Conservation (phyloP, 1,140 invertebrate species). For the Coenobita brevimanus region DNA sequence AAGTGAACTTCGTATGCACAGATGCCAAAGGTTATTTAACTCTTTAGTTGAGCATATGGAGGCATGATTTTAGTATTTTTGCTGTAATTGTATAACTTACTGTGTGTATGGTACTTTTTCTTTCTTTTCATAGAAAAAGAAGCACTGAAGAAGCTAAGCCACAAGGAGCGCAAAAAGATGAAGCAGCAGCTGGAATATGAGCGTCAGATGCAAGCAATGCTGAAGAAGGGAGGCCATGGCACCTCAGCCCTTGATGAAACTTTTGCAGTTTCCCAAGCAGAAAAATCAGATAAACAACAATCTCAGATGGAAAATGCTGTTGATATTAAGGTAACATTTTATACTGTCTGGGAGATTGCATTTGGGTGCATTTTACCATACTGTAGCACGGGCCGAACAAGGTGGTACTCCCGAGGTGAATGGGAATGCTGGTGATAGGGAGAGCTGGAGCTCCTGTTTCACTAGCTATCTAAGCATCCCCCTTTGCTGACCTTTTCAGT, state of each 20-base stretch:
- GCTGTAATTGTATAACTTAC: background rate
- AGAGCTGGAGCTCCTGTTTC: too few relatives aligned
- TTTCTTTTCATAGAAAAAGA: slow-evolving; percentile 71
- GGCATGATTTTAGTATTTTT: too few relatives aligned
- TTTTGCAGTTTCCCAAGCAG: slow-evolving; percentile 96
- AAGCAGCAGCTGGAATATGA: slow-evolving; percentile 95
- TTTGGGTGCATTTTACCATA: too few relatives aligned
- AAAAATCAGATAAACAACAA: slow-evolving; percentile 88
- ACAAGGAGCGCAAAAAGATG: slow-evolving; percentile 95
- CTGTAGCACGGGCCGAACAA: too few relatives aligned
- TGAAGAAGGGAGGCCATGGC: slow-evolving; percentile 90
- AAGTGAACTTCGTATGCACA: too few relatives aligned
- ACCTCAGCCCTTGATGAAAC: slow-evolving; percentile 92
- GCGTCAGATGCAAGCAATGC: slow-evolving; percentile 90
- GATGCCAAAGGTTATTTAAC: too few relatives aligned
- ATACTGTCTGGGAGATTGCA: too few relatives aligned
- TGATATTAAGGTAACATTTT: slow-evolving; percentile 90
- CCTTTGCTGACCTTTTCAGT: too few relatives aligned
- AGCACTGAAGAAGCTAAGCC: slow-evolving; percentile 85
- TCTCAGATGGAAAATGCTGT: slow-evolving; percentile 93
- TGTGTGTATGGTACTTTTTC: slow-evolving; percentile 24
- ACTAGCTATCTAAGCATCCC: too few relatives aligned
- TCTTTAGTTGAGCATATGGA: too few relatives aligned
- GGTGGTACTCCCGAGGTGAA: too few relatives aligned
- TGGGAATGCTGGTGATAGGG: too few relatives aligned